Percentiles rank a stretch among this genome's conserved stretches.
These are phyloP conservation scores for Acanthopagrus latus DNA, from an alignment of 2,797 vertebrate species.

Conservation along the genomic window DNA sequence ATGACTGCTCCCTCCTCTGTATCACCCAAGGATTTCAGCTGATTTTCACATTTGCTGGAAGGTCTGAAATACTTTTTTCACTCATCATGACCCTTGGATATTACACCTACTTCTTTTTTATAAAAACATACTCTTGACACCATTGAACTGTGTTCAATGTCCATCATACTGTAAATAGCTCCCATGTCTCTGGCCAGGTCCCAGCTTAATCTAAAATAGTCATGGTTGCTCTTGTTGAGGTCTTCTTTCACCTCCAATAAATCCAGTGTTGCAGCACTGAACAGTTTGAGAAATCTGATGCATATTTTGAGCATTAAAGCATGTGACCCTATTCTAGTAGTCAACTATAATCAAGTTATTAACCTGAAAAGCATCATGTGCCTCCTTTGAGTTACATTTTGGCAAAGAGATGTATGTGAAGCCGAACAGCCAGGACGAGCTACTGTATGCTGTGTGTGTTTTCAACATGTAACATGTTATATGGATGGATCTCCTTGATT, in stretches of 20 bases:
- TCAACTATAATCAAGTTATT: no score
- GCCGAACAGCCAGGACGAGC: no score
- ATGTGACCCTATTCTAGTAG: no score
- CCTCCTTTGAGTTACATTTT: no score
- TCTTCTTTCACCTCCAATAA: constrained; percentile 1
- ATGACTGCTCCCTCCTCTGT: constrained; percentile 4
- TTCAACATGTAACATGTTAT: no score
- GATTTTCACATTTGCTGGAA: constrained; percentile 7
- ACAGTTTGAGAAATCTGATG: no score
- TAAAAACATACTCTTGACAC: constrained; percentile 7
- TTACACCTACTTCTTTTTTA: constrained; percentile 13
- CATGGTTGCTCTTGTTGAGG: constrained; percentile 2
- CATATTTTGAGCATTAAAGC: no score
- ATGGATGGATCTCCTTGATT: no score
- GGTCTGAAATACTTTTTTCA: constrained; percentile 15
- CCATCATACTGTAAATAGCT: constrained; percentile 27
- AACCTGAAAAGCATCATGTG: no score
- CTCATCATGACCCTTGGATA: constrained; percentile 22
- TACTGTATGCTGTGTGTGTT: no score
- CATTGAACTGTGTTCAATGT: not conserved
- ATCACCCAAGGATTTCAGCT: constrained; percentile 10
- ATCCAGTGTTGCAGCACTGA: no score
- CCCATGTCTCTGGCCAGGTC: constrained; percentile 9
- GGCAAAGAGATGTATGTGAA: no score
- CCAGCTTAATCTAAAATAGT: constrained; percentile 30